Conservation (phyloP, 37 sponge, comb jelly and placozoan species). For the Spongilla lacustris region DNA sequence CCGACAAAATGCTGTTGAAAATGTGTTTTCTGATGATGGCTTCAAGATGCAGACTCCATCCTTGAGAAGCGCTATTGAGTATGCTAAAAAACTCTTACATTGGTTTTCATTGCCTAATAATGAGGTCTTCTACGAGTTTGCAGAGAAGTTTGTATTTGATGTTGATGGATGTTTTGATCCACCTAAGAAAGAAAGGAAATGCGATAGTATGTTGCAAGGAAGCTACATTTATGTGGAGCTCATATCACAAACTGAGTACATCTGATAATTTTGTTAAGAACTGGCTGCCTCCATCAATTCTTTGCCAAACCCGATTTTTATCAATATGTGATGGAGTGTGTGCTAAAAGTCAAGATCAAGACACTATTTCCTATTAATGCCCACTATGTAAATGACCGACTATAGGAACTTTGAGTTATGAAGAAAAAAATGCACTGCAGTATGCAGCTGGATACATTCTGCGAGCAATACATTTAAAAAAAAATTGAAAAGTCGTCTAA, state of each 20-base stretch:
- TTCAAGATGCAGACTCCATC: neutral
- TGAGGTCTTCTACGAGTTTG: neutral
- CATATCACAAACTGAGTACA: slow-evolving; percentile 6
- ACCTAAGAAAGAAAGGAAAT: neutral
- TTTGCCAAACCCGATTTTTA: neutral
- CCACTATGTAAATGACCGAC: too few species aligned
- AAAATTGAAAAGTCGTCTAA: slow-evolving; percentile 18
- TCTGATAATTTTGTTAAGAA: neutral
- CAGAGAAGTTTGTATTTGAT: neutral
- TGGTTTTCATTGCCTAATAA: neutral
- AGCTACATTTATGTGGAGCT: slow-evolving; percentile 4
- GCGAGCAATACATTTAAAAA: slow-evolving; percentile 2
- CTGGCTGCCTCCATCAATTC: neutral
- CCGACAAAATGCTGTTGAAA: neutral
- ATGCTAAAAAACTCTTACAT: neutral
- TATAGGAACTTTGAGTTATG: neutral
- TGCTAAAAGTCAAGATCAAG: slow-evolving; percentile 7
- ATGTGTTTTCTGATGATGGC: neutral
- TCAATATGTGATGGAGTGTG: slow-evolving; percentile 4
- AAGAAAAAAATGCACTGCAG: slow-evolving; percentile 19
- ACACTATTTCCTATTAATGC: too few species aligned
- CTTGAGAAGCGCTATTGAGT: neutral
- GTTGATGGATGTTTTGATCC: neutral
- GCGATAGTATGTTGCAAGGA: neutral
- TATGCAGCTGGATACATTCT: slow-evolving; percentile 35